Conservation (phyloP, 2,888 invertebrate species). For the Anthophora plumipes region DNA sequence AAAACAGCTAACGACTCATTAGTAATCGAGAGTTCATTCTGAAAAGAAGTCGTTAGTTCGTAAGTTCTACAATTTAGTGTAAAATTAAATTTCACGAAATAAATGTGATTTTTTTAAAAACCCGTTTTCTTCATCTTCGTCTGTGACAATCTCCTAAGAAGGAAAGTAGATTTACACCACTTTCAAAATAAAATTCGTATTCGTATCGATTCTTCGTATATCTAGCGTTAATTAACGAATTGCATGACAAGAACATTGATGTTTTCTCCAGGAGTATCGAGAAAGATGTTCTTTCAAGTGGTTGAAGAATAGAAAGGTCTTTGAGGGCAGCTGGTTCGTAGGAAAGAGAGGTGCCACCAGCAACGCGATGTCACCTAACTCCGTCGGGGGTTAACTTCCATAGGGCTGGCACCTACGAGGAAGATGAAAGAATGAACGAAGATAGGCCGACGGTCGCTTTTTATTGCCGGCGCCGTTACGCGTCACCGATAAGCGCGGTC, state of each 20-base stretch:
- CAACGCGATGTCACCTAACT: conserved; percentile 60
- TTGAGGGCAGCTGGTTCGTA: conserved; percentile 42
- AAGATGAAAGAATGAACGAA: conserved; percentile 80
- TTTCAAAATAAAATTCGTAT: too few relatives aligned
- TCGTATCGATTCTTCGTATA: too few relatives aligned
- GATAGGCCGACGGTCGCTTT: conserved; percentile 64
- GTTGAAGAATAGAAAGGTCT: conserved; percentile 5
- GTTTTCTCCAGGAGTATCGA: conserved; percentile 31
- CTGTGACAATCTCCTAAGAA: too few relatives aligned
- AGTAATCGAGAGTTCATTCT: too few relatives aligned
- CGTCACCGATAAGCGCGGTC: conserved; percentile 71
- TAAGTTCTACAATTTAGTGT: too few relatives aligned
- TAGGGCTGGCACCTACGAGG: conserved; percentile 65
- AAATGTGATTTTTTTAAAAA: too few relatives aligned
- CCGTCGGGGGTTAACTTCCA: conserved; percentile 65
- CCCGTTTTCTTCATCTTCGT: too few relatives aligned
- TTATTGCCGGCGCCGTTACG: conserved; percentile 81
- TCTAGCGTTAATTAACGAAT: neutral
- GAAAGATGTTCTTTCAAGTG: neutral
- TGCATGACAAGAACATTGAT: conserved; percentile 1
- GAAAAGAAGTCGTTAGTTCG: too few relatives aligned
- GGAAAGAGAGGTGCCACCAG: conserved; percentile 55
- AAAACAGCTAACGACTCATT: too few relatives aligned
- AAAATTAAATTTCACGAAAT: too few relatives aligned
- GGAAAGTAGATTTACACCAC: too few relatives aligned